Percentiles rank a stretch among this genome's conserved stretches.
Evolutionary conservation across 2,888 invertebrate genomes (phyloP).

Genomic region (Drosophila fungiperda): DNA sequence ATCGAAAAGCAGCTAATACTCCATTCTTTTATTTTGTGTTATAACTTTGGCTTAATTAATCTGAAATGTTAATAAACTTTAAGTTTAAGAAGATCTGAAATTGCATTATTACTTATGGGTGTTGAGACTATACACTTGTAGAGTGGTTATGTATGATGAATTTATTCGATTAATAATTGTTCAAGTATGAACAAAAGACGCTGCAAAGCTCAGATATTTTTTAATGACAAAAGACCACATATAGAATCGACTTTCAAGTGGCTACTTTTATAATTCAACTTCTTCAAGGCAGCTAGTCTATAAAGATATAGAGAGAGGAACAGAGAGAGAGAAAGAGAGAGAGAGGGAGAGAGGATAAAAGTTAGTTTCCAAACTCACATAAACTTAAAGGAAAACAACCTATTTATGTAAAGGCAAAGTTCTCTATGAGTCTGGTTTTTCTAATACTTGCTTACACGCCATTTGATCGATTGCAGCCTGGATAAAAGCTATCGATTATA

Average conservation of each 20-base stretch:
- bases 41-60: slow-evolving; percentile 34
- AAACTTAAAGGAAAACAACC: slow-evolving; percentile 9
- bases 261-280: slow-evolving; percentile 6
- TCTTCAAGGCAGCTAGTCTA: neutral
- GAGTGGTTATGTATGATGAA: neutral
- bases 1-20: slow-evolving; percentile 10
- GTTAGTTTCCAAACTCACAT: neutral
- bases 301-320: neutral
- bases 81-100: slow-evolving; percentile 25
- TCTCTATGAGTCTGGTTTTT: neutral
- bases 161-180: neutral
- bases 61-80: slow-evolving; percentile 44
- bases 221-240: too few relatives aligned
- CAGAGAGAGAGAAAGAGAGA: too few relatives aligned
- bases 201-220: too few relatives aligned
- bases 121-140: neutral
- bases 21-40: slow-evolving; percentile 25
- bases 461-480: neutral
- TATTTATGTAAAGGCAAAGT: neutral
- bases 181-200: too few relatives aligned
- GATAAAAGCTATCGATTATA: slow-evolving; percentile 1
- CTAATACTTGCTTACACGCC: neutral
- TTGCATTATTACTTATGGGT: neutral
- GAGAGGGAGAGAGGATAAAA: neutral
- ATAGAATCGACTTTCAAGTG: too few relatives aligned